Conservation (phyloP, 2,888 invertebrate genomes). For the Cloeon dipterum region DNA sequence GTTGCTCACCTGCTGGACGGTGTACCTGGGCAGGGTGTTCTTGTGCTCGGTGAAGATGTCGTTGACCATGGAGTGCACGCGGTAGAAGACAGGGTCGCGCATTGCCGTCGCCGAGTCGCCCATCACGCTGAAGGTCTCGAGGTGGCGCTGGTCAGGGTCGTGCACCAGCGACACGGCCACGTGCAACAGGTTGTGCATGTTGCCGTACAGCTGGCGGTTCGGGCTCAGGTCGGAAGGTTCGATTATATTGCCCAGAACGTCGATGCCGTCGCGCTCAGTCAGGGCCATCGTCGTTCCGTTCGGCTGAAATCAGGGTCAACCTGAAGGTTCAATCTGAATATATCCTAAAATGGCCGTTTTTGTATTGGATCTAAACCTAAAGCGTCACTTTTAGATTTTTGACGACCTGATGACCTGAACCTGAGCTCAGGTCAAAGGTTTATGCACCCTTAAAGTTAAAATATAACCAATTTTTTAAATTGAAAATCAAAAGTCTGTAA, state of each 20-base stretch:
- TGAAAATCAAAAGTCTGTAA: no score
- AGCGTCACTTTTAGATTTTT: no score
- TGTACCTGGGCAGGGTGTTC: slow-evolving; percentile 40
- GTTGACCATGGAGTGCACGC: slow-evolving; percentile 62
- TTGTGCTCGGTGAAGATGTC: slow-evolving; percentile 57
- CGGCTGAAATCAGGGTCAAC: no score
- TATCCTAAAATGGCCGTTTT: no score
- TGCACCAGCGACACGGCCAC: slow-evolving; percentile 11
- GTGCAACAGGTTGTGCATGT: slow-evolving; percentile 14
- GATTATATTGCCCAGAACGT: slow-evolving; percentile 14
- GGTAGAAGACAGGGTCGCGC: slow-evolving; percentile 70
- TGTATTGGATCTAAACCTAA: no score
- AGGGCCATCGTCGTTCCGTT: no score
- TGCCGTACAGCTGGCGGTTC: slow-evolving; percentile 8
- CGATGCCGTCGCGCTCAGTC: no score
- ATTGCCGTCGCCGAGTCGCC: slow-evolving; percentile 66
- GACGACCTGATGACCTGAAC: no score
- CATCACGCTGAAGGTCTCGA: slow-evolving; percentile 43
- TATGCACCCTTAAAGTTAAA: no score
- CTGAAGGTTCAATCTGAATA: no score
- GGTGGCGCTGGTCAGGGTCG: slow-evolving; percentile 12
- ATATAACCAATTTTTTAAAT: no score
- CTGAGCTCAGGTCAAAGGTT: no score
- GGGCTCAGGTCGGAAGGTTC: slow-evolving; percentile 10
- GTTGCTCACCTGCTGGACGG: slow-evolving; percentile 24